Evolutionary conservation across 2,888 invertebrate species (phyloP).

Genomic region (Andricus curvator): DNA sequence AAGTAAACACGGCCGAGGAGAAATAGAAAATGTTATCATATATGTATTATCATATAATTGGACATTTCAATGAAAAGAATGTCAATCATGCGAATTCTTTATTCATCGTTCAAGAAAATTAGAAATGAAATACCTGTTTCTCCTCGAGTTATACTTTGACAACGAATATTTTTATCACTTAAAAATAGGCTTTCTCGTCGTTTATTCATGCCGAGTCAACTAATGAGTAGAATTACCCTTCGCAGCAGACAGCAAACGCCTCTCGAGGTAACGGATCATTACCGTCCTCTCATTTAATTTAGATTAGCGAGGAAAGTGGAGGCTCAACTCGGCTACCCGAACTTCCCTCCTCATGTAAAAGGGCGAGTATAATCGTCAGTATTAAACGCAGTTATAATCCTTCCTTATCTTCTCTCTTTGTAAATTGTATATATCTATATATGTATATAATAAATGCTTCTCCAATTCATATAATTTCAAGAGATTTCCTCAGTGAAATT

Average conservation of each 20-base stretch:
- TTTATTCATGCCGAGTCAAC: slow-evolving; percentile 15
- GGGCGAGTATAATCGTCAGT: slow-evolving; percentile 16
- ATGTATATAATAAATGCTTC: background rate
- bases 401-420: background rate
- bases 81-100: too few species aligned
- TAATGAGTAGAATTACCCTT: slow-evolving; percentile 25
- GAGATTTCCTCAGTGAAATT: background rate
- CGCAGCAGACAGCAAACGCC: slow-evolving; percentile 44
- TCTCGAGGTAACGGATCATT: slow-evolving; percentile 69
- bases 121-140: background rate
- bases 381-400: background rate
- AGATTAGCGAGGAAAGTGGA: slow-evolving; percentile 60
- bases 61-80: too few species aligned
- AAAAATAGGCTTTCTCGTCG: slow-evolving; percentile 3
- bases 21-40: too few species aligned
- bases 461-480: background rate
- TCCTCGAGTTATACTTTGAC: background rate
- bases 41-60: too few species aligned
- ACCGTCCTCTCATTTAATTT: slow-evolving; percentile 69
- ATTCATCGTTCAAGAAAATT: too few species aligned
- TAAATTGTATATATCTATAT: background rate
- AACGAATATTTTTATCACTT: background rate
- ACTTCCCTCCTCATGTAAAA: slow-evolving; percentile 27
- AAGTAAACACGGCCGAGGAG: too few species aligned
- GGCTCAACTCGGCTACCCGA: slow-evolving; percentile 7